phyloP scores from a whole-genome alignment of 2,888 invertebrate genomes.

The Spodoptera picta region DNA sequence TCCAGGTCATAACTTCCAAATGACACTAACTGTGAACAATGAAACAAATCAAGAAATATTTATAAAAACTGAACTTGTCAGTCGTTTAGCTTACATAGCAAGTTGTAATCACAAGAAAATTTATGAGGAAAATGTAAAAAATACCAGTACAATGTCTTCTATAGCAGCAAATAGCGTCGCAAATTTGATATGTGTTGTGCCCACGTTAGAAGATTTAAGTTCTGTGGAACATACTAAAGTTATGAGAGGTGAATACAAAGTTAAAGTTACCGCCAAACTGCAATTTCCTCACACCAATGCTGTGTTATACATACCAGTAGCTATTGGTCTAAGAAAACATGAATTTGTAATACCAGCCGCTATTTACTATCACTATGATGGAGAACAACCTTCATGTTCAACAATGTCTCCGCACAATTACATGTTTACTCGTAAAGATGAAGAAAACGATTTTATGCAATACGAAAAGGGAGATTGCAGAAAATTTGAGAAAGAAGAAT shows the following conservation, averaged over 20 bases:
- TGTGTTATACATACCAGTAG: constrained; percentile 54
- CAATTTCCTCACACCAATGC: constrained; percentile 59
- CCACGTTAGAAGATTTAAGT: constrained; percentile 47
- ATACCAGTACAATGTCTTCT: constrained; percentile 9
- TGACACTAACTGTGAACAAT: constrained; percentile 17
- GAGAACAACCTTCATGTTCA: too few species aligned
- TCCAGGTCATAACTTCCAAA: constrained; percentile 24
- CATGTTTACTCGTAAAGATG: too few species aligned
- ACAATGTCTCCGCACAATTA: too few species aligned
- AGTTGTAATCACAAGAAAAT: neutral
- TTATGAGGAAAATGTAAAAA: constrained; percentile 24
- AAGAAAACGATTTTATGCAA: too few species aligned
- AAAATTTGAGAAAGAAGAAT: too few species aligned
- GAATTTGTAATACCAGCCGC: neutral
- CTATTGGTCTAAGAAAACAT: constrained; percentile 48
- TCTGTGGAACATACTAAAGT: constrained; percentile 58
- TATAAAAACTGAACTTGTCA: constrained; percentile 21
- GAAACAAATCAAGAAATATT: constrained; percentile 7
- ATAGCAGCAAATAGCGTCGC: constrained; percentile 42
- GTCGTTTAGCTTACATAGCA: constrained; percentile 17
- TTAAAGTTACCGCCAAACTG: constrained; percentile 53
- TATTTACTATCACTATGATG: too few species aligned
- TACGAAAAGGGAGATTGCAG: too few species aligned
- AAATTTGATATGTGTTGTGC: constrained; percentile 31
- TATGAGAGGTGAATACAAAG: constrained; percentile 51